Conservation (phyloP, 2,113 vertebrate species). For the Austrofundulus limnaeus region DNA sequence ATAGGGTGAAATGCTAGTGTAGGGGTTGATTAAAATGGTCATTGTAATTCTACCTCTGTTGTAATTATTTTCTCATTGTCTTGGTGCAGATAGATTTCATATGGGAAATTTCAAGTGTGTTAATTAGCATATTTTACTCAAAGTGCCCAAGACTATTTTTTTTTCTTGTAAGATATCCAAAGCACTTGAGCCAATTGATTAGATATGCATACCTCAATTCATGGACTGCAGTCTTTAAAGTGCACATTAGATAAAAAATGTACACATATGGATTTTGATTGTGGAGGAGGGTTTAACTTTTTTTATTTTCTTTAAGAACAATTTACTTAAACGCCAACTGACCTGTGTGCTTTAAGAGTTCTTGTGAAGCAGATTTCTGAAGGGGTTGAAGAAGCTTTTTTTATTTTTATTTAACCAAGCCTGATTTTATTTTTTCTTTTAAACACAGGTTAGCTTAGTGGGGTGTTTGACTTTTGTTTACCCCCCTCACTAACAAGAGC, state of each 20-base stretch:
- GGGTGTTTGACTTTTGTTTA: slow-evolving; percentile 20
- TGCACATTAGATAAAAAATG: slow-evolving; percentile 34
- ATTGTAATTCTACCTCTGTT: slow-evolving; percentile 83
- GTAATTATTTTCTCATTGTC: slow-evolving; percentile 86
- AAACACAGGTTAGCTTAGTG: not conserved
- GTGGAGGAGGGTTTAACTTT: slow-evolving; percentile 6
- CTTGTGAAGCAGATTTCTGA: slow-evolving; percentile 3
- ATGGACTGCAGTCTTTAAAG: slow-evolving; percentile 44
- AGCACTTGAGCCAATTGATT: slow-evolving; percentile 70
- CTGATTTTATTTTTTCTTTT: not conserved
- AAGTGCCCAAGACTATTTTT: slow-evolving; percentile 68
- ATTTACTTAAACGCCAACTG: slow-evolving; percentile 32
- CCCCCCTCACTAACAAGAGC: slow-evolving; percentile 8
- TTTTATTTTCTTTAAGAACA: not conserved
- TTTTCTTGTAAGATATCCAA: slow-evolving; percentile 66
- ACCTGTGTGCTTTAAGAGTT: slow-evolving; percentile 21
- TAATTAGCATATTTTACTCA: slow-evolving; percentile 81
- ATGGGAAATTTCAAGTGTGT: slow-evolving; percentile 78
- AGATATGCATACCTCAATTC: slow-evolving; percentile 65
- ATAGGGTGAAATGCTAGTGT: slow-evolving; percentile 83
- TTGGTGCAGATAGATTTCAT: slow-evolving; percentile 82
- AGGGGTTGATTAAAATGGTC: slow-evolving; percentile 85
- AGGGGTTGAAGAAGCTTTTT: not conserved
- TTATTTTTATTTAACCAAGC: too few relatives aligned
- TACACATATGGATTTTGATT: slow-evolving; percentile 42